These are phyloP conservation scores for Periophthalmus magnuspinnatus DNA, from an alignment of 2,797 vertebrate genomes.

Conservation along the genomic window DNA sequence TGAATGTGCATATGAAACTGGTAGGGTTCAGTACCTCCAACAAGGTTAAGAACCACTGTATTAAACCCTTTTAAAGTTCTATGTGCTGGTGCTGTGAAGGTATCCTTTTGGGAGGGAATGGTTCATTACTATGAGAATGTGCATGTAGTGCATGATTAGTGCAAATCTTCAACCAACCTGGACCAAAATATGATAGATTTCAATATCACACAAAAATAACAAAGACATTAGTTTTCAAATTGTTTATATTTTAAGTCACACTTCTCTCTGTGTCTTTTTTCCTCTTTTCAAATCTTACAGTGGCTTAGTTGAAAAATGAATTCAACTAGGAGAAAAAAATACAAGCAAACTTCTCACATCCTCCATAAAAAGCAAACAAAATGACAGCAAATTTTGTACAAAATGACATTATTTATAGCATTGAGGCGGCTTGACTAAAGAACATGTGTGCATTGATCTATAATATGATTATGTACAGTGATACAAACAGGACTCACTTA, in stretches of 20 bases:
- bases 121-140: too few species aligned
- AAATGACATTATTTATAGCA: slow-evolving; percentile 77
- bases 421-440: slow-evolving; percentile 70
- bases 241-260: slow-evolving; percentile 78
- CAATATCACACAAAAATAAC: slow-evolving; percentile 16
- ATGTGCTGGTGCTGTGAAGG: too few species aligned
- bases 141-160: too few species aligned
- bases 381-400: slow-evolving; percentile 78
- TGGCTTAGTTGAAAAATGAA: slow-evolving; percentile 82
- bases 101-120: too few species aligned
- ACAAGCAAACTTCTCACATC: slow-evolving; percentile 76
- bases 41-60: too few species aligned
- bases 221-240: slow-evolving; percentile 56
- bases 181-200: too few species aligned
- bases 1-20: too few species aligned
- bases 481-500: slow-evolving; percentile 72
- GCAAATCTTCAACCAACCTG: too few species aligned
- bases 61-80: too few species aligned
- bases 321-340: slow-evolving; percentile 51
- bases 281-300: slow-evolving; percentile 73
- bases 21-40: too few species aligned
- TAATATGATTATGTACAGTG: slow-evolving; percentile 73
- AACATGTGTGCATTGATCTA: slow-evolving; percentile 74
- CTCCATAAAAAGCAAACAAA: slow-evolving; percentile 72
- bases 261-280: slow-evolving; percentile 50